Conservation (phyloP, 1,140 invertebrate species). For the Drosophila fuyamai region DNA sequence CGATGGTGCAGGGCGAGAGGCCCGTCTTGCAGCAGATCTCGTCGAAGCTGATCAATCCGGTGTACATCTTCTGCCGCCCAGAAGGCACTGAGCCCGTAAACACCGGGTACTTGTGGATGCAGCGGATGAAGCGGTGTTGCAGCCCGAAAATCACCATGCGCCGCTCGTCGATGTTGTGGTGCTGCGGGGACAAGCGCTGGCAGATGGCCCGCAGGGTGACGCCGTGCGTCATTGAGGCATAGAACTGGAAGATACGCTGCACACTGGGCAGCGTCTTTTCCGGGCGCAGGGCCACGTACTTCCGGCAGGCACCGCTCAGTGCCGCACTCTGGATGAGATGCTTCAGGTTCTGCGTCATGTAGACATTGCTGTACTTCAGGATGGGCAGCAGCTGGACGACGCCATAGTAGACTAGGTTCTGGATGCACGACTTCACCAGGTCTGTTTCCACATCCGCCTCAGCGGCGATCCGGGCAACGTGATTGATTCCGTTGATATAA, state of each 20-base stretch:
- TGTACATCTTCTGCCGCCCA: slow-evolving; percentile 89
- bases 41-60: slow-evolving; percentile 92
- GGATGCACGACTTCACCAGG: slow-evolving; percentile 96
- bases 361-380: slow-evolving; percentile 97
- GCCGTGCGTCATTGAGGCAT: slow-evolving; percentile 93
- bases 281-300: slow-evolving; percentile 87
- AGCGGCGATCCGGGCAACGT: slow-evolving; percentile 92
- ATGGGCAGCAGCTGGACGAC: slow-evolving; percentile 93
- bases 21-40: slow-evolving; percentile 95
- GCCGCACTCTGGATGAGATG: slow-evolving; percentile 88
- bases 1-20: slow-evolving; percentile 91
- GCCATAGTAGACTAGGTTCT: slow-evolving; percentile 94
- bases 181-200: slow-evolving; percentile 86
- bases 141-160: slow-evolving; percentile 96
- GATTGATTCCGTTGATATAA: slow-evolving; percentile 96
- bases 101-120: slow-evolving; percentile 91
- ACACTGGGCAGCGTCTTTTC: slow-evolving; percentile 86
- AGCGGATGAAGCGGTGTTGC: slow-evolving; percentile 93
- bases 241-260: slow-evolving; percentile 92
- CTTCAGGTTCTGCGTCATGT: slow-evolving; percentile 93
- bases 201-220: slow-evolving; percentile 94
- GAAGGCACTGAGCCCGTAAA: slow-evolving; percentile 85
- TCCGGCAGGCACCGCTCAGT: slow-evolving; percentile 91
- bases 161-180: slow-evolving; percentile 90
- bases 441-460: slow-evolving; percentile 96